Conservation (phyloP, 2,888 invertebrate genomes). For the Acanthoscelides obtectus region DNA sequence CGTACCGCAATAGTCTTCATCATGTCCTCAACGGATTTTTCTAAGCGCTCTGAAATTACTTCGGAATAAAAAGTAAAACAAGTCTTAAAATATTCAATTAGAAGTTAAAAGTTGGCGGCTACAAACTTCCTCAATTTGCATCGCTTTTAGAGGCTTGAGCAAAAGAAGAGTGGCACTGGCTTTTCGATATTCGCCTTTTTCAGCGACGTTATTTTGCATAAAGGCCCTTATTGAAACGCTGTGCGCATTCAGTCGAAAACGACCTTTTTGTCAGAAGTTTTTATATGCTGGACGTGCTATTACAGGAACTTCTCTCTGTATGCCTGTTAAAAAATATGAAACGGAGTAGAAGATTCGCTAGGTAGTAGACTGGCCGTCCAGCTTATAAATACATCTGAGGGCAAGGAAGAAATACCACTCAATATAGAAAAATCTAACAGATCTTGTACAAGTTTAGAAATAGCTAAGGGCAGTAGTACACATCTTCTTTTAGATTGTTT, state of each 20-base stretch:
- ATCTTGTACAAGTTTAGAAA: too few species aligned
- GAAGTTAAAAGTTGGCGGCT: background rate
- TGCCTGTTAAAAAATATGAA: too few species aligned
- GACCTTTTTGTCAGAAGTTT: background rate
- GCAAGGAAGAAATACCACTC: too few species aligned
- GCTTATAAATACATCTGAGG: too few species aligned
- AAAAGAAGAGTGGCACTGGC: background rate
- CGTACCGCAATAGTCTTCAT: background rate
- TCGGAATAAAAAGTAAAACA: background rate
- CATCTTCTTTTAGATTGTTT: too few species aligned
- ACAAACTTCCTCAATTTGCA: background rate
- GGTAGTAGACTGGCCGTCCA: too few species aligned
- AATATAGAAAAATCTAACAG: too few species aligned
- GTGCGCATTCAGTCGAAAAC: background rate
- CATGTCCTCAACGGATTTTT: background rate
- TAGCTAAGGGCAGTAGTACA: too few species aligned
- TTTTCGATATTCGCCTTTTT: background rate
- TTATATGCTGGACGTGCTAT: too few species aligned
- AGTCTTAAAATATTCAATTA: background rate
- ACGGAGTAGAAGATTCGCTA: too few species aligned
- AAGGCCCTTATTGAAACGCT: background rate
- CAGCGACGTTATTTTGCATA: background rate
- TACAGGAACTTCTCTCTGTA: background rate
- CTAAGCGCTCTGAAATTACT: background rate
- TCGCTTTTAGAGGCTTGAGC: background rate